phyloP scores from a whole-genome alignment of 2,888 invertebrate species.

The Busseola fusca region DNA sequence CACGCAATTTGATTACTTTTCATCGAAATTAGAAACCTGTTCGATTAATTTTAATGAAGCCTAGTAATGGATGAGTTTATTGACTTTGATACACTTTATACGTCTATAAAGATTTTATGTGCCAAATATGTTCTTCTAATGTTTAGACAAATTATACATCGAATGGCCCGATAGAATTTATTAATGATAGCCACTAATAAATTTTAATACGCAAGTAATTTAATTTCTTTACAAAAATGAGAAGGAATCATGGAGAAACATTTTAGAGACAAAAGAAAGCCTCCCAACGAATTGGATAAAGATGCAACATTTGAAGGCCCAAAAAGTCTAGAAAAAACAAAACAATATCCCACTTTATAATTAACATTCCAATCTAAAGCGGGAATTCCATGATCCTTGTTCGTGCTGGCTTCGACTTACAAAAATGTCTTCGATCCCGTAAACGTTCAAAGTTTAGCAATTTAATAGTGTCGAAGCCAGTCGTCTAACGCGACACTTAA shows the following conservation, averaged over 20 bases:
- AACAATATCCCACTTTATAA: slow-evolving; percentile 60
- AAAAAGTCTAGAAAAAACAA: slow-evolving; percentile 38
- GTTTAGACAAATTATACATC: slow-evolving; percentile 52
- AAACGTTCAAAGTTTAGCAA: slow-evolving; percentile 79
- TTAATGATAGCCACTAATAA: slow-evolving; percentile 34
- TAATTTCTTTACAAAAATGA: neutral
- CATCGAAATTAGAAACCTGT: slow-evolving; percentile 58
- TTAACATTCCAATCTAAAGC: slow-evolving; percentile 67
- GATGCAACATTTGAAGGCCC: neutral
- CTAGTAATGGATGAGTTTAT: slow-evolving; percentile 63
- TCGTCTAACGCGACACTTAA: slow-evolving; percentile 79
- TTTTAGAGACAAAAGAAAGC: neutral
- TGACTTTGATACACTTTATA: slow-evolving; percentile 60
- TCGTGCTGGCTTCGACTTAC: slow-evolving; percentile 64
- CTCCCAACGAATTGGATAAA: neutral
- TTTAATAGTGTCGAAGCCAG: slow-evolving; percentile 81
- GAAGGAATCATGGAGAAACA: neutral
- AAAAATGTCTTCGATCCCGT: slow-evolving; percentile 80
- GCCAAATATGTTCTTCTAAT: slow-evolving; percentile 53
- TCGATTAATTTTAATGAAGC: slow-evolving; percentile 58
- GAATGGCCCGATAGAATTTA: slow-evolving; percentile 38
- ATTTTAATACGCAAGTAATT: slow-evolving; percentile 24
- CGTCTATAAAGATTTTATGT: slow-evolving; percentile 55
- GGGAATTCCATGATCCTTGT: slow-evolving; percentile 59
- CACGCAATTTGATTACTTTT: slow-evolving; percentile 41